Evolutionary conservation across 2,888 invertebrate genomes (phyloP), one percentile per base, ranked within the genome.

Genomic region (Dioctria rufipes): DNA sequence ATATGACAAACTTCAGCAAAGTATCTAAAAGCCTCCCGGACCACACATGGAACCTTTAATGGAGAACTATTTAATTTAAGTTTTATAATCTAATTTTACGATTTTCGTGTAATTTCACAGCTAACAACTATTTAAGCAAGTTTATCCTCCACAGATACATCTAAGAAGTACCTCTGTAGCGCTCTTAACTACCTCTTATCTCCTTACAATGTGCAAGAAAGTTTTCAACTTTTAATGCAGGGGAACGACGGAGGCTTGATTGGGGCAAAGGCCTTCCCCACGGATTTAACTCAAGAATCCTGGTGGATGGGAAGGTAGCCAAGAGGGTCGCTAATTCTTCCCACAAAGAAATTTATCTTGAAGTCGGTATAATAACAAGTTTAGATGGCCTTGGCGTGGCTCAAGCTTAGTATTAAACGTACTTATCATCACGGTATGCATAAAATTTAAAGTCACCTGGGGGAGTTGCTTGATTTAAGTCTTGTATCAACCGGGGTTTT

Each of bases 81-180:
- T 78, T 82, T 82, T 82, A 82, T 82, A 82, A 82, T 82, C 82
- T 82, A 82, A 82, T 82, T 82, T 81, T 78, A 81, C 63, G 81
- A 54, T 81, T 79, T 81, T 78, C 78, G 78, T 79, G 81, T 81
- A 81, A 81, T 73, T 81, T 79, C 81, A 78, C 71, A 78, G 81
- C 69, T 79, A 78, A 81, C 81, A 79, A 79, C 81, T 79, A 81
- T 81, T 81, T 81, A 81, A 69, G 71, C 78, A 49, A 60, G 77
- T 77, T 77, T 63, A 63, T 49, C 49, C 63, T 40, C 73, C 39
- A 42, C 61, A 77, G 77, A 77, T 77, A 77, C 39, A 63, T 77
- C 77, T 63, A 11, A 37, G 66, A 63, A 77, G 77, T 63, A 49
- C 77, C 77, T 46, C 77, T 9, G 63, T 37, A 77, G 77, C 63